Evolutionary conservation across 1,140 invertebrate species (phyloP).

Genomic region (Pseudobourletiella spinata): DNA sequence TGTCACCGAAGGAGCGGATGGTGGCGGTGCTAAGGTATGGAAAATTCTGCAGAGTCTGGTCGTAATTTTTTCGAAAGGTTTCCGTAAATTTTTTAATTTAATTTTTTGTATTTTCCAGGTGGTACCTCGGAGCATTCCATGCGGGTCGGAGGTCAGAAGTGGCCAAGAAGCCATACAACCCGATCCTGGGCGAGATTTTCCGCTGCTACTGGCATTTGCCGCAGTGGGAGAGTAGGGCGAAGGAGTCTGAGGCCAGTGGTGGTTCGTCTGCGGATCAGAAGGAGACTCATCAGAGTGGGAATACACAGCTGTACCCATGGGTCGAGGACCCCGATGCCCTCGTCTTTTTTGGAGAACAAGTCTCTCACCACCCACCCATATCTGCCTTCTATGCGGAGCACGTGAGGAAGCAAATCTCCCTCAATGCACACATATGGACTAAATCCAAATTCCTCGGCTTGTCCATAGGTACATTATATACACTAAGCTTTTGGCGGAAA

Average conservation of each 20-base stretch:
- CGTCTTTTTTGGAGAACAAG: conserved; percentile 93
- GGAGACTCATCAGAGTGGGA: neutral
- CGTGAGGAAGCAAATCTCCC: conserved; percentile 75
- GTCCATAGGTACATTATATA: conserved; percentile 56
- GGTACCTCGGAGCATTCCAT: conserved; percentile 96
- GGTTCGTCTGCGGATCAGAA: no score
- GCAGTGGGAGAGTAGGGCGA: neutral
- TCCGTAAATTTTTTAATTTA: neutral
- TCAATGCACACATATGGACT: conserved; percentile 92
- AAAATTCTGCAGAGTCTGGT: no score
- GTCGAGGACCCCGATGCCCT: conserved; percentile 42
- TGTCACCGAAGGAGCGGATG: conserved; percentile 79
- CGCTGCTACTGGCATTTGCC: conserved; percentile 73
- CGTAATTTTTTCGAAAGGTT: neutral
- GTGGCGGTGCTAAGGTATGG: conserved; percentile 68
- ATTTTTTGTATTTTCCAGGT: conserved; percentile 44
- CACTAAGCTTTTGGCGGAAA: no score
- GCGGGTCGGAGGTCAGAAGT: conserved; percentile 88
- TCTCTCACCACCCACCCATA: conserved; percentile 98
- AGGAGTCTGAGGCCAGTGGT: conserved; percentile 12
- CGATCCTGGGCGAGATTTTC: conserved; percentile 90
- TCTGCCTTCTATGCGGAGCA: conserved; percentile 94
- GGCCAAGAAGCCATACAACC: conserved; percentile 96
- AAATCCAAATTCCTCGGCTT: conserved; percentile 96
- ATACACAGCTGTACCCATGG: conserved; percentile 25